A percentile compares a stretch with the other conserved stretches of the same genome.
Evolutionary conservation across 2,113 vertebrate species (phyloP).

Genomic region (Epinephelus moara): DNA sequence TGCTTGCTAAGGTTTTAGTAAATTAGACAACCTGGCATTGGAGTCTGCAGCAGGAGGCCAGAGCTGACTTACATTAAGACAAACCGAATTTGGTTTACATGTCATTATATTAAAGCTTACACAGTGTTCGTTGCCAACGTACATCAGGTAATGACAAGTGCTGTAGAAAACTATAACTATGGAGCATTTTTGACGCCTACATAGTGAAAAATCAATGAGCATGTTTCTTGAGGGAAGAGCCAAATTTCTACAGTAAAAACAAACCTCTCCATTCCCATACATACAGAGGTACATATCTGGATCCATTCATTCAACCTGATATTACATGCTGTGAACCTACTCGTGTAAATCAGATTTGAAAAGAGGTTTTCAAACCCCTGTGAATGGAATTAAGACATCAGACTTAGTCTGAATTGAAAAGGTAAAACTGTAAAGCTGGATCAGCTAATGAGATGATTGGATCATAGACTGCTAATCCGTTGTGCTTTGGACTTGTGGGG

Average conservation of each 20-base stretch:
- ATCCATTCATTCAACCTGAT: background rate
- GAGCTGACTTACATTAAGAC: background rate
- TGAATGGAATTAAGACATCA: background rate
- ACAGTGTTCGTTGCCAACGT: background rate
- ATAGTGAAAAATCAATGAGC: background rate
- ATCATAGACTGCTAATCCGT: background rate
- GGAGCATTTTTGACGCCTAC: background rate
- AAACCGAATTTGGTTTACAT: background rate
- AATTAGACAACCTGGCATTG: background rate
- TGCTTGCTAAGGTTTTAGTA: background rate
- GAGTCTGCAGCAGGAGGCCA: background rate
- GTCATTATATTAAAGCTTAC: background rate
- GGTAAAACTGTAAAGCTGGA: background rate
- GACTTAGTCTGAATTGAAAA: background rate
- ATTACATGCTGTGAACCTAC: background rate
- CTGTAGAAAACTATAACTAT: background rate
- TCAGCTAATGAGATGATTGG: background rate
- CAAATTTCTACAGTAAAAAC: background rate
- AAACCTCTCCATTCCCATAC: background rate
- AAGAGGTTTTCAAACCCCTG: background rate
- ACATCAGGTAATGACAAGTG: background rate
- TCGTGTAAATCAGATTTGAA: background rate
- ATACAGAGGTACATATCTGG: background rate
- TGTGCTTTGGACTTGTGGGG: background rate
- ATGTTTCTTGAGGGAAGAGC: background rate